Percentiles rank a stretch among this genome's conserved stretches.
Conservation (phyloP, 2,113 vertebrate species). For the Athene noctua region DNA sequence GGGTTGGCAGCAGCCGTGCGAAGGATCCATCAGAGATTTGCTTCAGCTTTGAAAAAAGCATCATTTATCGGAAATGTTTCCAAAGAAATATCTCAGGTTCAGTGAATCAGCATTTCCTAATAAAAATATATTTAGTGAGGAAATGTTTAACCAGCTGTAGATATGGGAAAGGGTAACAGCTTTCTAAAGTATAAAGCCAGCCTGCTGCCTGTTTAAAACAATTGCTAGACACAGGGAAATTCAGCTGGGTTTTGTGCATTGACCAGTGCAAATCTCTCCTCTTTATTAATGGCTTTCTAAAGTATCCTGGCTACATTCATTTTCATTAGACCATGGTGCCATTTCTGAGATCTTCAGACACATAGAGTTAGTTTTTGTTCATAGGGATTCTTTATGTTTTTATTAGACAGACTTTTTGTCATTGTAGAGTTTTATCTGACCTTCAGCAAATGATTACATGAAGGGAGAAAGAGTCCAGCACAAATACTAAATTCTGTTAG, state of each 20-base stretch:
- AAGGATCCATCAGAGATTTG: neutral
- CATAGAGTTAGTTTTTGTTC: neutral
- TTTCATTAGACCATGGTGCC: neutral
- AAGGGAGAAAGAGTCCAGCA: neutral
- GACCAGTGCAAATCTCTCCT: neutral
- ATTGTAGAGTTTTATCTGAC: neutral
- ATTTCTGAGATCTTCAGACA: neutral
- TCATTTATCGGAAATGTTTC: neutral
- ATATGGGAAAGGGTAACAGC: neutral
- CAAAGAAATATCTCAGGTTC: neutral
- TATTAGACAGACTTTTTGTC: neutral
- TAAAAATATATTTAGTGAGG: neutral
- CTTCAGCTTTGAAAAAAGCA: neutral
- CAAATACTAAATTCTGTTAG: neutral
- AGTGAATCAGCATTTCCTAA: neutral
- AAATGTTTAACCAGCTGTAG: slow-evolving; percentile 16
- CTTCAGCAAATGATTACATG: neutral
- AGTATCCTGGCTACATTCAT: neutral
- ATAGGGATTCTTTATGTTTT: neutral
- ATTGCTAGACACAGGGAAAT: neutral
- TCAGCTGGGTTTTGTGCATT: neutral
- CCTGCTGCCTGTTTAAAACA: neutral
- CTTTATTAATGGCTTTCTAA: neutral
- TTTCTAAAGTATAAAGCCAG: neutral
- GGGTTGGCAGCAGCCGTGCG: neutral